phyloP scores from a whole-genome alignment of 2,113 vertebrate genomes.

The Solea solea region DNA sequence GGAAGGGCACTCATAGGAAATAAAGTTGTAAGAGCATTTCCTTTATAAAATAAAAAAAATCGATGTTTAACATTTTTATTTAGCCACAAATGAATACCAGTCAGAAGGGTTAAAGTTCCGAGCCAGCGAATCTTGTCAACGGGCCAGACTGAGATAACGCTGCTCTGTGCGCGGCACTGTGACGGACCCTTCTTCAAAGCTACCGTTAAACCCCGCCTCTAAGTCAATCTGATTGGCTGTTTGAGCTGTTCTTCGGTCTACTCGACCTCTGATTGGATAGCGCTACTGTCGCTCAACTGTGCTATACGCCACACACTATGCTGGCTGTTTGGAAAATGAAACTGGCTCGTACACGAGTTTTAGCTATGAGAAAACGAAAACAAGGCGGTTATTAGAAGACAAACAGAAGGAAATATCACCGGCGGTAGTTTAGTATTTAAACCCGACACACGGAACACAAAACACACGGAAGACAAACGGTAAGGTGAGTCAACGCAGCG shows the following conservation, averaged over 20 bases:
- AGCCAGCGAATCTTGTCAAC: too few species aligned
- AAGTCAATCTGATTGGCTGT: slow-evolving; percentile 29
- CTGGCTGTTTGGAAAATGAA: slow-evolving; percentile 69
- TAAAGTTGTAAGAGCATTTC: too few species aligned
- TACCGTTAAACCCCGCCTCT: slow-evolving; percentile 36
- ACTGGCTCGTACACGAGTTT: slow-evolving; percentile 38
- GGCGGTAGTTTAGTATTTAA: background rate
- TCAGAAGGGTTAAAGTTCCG: too few species aligned
- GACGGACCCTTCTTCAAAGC: background rate
- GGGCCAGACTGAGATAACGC: too few species aligned
- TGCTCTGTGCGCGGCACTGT: too few species aligned
- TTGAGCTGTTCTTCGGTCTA: fast-evolving
- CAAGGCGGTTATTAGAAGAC: background rate
- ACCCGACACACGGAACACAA: background rate
- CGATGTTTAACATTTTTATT: too few species aligned
- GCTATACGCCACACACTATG: slow-evolving; percentile 33
- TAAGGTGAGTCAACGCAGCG: background rate
- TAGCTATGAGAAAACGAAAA: slow-evolving; percentile 41
- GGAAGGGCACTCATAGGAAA: too few species aligned
- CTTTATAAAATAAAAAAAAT: too few species aligned
- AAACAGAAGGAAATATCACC: background rate
- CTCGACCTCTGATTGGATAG: slow-evolving; percentile 50
- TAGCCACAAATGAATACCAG: too few species aligned
- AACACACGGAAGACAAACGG: background rate
- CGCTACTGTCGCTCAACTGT: background rate